Base-by-base conservation (phyloP, 2,888 invertebrate genomes). In the Therioaphis trifolii region DNA sequence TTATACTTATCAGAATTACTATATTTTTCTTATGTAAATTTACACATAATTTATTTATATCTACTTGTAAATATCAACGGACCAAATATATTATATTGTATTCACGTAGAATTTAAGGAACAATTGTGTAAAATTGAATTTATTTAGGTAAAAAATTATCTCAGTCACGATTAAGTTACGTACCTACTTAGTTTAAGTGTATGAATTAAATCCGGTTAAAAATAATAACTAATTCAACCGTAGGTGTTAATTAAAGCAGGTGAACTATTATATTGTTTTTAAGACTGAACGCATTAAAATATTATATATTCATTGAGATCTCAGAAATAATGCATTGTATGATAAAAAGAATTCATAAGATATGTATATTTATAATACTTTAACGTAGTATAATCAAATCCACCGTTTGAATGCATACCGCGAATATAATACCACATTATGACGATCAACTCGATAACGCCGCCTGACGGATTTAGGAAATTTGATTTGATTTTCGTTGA, bases 101-200 rank as follows among this genome's bases (percentile, higher is more conserved):
- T 78, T 78, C 77, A 68, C 52, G 21, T 68, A 78, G 35, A 52
- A 21, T 21, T 52, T 63, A 77, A 78, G 52, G 1, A 66, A 21
- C 15, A 15, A 35, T 78, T 78, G 35, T 68, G 46, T 52, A 35
- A 12, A 66, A 52, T 74, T 49, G 24, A 52, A 21, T 78, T 68
- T 52, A 46, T 24, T 40, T n/a, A n/a, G n/a, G n/a, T 35, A 9
- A 78, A 68, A 78, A 68, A 78, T 68, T 40, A 78, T 78, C 78
- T 78, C 69, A 80, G 58, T 71, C 55, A 80, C 71, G n/a, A 52
- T 58, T 80, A 71, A 71, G 79, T 80, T 80, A 58, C 68, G 69
- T 79, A 68, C 77, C 77, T 78, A 78, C 77, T 52, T 78, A 52
- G 49, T 21, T 49, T 68, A 52, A 78, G 77, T 35, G n/a, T 52